Conservation (phyloP, 35 echinoderm and acorn worm genomes). For the Lytechinus variegatus region DNA sequence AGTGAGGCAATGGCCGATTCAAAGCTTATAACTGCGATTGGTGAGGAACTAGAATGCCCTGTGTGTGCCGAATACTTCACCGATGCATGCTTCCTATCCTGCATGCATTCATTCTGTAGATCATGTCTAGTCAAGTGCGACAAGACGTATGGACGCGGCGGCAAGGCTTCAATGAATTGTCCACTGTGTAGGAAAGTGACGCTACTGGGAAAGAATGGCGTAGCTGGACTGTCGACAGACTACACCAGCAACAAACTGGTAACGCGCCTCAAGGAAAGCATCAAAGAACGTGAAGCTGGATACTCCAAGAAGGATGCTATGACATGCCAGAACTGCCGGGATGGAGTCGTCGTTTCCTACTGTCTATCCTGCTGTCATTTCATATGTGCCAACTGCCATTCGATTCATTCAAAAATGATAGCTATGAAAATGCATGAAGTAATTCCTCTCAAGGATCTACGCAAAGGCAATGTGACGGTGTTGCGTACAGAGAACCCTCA, state of each 20-base stretch:
- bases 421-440: slow-evolving; percentile 36
- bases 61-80: slow-evolving; percentile 40
- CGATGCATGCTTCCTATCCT: slow-evolving; percentile 23
- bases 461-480: slow-evolving; percentile 38
- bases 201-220: background rate
- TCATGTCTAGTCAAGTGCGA: slow-evolving; percentile 27
- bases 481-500: slow-evolving; percentile 35
- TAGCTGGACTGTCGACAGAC: background rate
- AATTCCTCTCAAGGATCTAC: slow-evolving; percentile 5
- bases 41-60: slow-evolving; percentile 38
- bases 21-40: slow-evolving; percentile 29
- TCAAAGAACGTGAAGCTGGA: background rate
- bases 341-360: background rate
- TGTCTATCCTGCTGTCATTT: slow-evolving; percentile 34
- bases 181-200: slow-evolving; percentile 24
- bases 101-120: slow-evolving; percentile 38
- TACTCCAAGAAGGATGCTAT: background rate
- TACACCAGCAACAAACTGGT: slow-evolving; percentile 35
- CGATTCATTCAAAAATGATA: background rate
- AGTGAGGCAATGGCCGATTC: slow-evolving; percentile 1
- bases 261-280: background rate
- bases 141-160: slow-evolving; percentile 30
- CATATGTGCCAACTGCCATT: slow-evolving; percentile 14
- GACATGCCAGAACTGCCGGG: slow-evolving; percentile 30
- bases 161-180: background rate